Percentiles rank a stretch among this genome's conserved stretches.
Evolutionary conservation across 2,888 invertebrate species (phyloP).

Genomic region (Erebia palarica): DNA sequence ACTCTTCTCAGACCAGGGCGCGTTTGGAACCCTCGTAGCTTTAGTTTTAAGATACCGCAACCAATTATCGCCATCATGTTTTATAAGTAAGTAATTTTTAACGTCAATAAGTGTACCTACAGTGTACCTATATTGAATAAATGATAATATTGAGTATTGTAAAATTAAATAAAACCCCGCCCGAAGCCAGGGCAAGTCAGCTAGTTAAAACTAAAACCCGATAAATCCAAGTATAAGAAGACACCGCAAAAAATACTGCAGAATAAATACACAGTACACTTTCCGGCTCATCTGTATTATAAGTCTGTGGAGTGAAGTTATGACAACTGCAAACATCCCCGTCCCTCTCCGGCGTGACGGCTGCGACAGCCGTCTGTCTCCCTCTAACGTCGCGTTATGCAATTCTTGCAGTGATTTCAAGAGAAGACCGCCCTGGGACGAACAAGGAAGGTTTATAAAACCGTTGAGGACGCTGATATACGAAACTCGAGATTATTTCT

Average conservation of each 20-base stretch:
- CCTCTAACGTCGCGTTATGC: constrained; percentile 39
- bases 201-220: not conserved
- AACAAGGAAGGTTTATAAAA: constrained; percentile 39
- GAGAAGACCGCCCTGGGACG: constrained; percentile 45
- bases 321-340: constrained; percentile 80
- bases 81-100: too few relatives aligned
- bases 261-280: constrained; percentile 39
- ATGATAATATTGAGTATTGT: too few relatives aligned
- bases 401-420: constrained; percentile 44
- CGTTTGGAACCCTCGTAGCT: too few relatives aligned
- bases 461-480: constrained; percentile 33
- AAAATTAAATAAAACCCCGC: too few relatives aligned
- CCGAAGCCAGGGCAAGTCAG: too few relatives aligned
- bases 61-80: too few relatives aligned
- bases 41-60: too few relatives aligned
- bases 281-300: constrained; percentile 80
- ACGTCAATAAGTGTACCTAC: too few relatives aligned
- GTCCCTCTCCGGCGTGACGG: constrained; percentile 49
- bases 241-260: constrained; percentile 32
- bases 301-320: constrained; percentile 82
- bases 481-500: not conserved
- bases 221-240: constrained; percentile 25
- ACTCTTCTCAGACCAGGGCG: too few relatives aligned
- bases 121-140: too few relatives aligned
- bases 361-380: constrained; percentile 36